These are phyloP conservation scores for Planococcus citri DNA, from an alignment of 1,140 invertebrate genomes.

Conservation along the genomic window DNA sequence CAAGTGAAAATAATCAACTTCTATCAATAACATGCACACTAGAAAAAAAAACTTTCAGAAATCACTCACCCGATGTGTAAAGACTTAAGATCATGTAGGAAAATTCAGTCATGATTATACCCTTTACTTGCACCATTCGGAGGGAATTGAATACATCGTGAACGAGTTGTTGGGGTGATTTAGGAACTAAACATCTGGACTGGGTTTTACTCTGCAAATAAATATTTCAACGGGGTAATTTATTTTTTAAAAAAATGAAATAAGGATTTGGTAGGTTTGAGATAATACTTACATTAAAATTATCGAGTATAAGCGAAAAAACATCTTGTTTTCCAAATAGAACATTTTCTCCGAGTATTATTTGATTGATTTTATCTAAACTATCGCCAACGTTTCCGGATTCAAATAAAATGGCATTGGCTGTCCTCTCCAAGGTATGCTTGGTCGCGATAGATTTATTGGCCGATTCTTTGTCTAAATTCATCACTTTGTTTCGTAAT, in stretches of 20 bases:
- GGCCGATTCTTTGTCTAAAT: neutral
- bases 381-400: neutral
- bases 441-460: neutral
- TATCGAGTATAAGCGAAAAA: neutral
- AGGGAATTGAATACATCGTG: constrained; percentile 67
- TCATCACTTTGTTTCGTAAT: neutral
- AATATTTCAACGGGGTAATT: no score
- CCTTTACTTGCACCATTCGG: constrained; percentile 65
- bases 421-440: neutral
- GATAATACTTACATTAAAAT: constrained; percentile 5
- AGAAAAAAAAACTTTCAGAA: neutral
- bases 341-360: neutral
- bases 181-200: constrained; percentile 51
- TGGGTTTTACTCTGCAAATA: neutral
- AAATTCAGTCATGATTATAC: constrained; percentile 75
- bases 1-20: no score
- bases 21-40: no score
- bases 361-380: constrained; percentile 2
- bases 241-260: no score
- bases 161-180: constrained; percentile 65
- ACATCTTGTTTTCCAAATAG: neutral
- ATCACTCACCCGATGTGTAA: constrained; percentile 52
- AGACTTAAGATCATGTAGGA: constrained; percentile 64
- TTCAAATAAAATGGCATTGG: neutral
- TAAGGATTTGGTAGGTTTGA: no score